phyloP scores from a whole-genome alignment of 2,888 invertebrate species.

The Athripsodes cinereus region DNA sequence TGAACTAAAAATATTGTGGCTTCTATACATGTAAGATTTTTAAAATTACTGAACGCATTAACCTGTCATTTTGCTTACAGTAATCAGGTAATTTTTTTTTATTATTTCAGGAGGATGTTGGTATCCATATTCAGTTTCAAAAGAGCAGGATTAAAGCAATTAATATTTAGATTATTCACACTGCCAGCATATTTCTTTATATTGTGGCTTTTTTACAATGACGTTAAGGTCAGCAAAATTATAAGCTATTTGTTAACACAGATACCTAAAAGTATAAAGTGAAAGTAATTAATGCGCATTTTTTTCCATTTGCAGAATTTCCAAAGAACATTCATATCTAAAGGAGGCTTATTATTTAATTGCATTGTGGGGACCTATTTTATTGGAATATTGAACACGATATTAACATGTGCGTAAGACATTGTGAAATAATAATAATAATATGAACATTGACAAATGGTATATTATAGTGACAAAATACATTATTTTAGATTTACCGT shows the following conservation, averaged over 20 bases:
- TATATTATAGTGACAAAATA: conserved; percentile 13
- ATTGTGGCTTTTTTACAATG: conserved; percentile 73
- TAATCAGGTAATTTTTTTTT: too few species aligned
- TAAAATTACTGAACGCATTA: conserved; percentile 41
- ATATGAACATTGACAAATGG: not conserved
- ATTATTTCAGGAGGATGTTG: conserved; percentile 57
- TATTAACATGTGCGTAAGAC: conserved; percentile 66
- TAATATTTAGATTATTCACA: conserved; percentile 67
- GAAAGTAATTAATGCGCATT: conserved; percentile 4
- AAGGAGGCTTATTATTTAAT: conserved; percentile 66
- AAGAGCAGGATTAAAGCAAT: conserved; percentile 66
- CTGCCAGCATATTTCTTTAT: conserved; percentile 72
- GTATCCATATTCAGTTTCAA: conserved; percentile 75
- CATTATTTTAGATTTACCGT: conserved; percentile 60
- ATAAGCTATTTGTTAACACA: too few species aligned
- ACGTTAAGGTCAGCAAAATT: conserved; percentile 60
- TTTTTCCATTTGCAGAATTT: conserved; percentile 54
- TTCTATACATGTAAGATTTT: conserved; percentile 57
- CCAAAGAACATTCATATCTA: conserved; percentile 64
- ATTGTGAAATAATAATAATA: not conserved
- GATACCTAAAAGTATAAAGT: too few species aligned
- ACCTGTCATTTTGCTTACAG: not conserved
- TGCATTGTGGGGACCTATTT: conserved; percentile 62
- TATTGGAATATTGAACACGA: conserved; percentile 62
- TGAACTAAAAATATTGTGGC: conserved; percentile 59